Evolutionary conservation across 2,888 invertebrate species (phyloP).

Genomic region (Meloe dianella): DNA sequence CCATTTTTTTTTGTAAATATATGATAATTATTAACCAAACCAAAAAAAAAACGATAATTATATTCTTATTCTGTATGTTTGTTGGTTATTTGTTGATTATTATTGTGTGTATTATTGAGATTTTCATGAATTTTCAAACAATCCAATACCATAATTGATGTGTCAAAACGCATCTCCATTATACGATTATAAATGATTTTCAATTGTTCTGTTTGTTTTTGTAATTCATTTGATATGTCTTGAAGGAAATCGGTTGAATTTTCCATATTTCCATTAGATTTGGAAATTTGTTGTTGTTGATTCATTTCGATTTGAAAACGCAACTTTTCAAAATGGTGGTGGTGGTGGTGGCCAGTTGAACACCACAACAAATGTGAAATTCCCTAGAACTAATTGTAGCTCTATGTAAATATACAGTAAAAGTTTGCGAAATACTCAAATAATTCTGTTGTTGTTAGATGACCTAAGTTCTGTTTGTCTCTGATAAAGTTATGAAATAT

Average conservation of each 20-base stretch:
- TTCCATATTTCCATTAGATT: no score
- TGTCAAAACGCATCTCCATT: constrained; percentile 2
- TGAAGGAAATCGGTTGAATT: background rate
- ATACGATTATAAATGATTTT: constrained; percentile 4
- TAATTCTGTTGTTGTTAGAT: no score
- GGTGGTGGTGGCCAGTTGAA: no score
- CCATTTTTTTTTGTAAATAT: constrained; percentile 8
- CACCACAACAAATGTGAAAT: no score
- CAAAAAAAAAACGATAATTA: background rate
- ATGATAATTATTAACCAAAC: background rate
- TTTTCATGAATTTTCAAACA: background rate
- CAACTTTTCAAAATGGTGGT: no score
- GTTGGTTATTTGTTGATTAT: background rate
- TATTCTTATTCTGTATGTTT: background rate
- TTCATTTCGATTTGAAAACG: no score
- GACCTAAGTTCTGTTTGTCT: no score
- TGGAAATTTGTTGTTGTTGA: no score
- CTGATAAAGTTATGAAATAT: no score
- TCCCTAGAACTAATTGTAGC: no score
- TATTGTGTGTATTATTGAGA: background rate
- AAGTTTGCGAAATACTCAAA: no score
- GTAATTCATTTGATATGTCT: background rate
- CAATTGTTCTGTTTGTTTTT: constrained; percentile 14
- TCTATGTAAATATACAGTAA: no score
- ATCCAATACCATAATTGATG: constrained; percentile 5